Conservation (phyloP, 1,140 invertebrate species). For the Ctenoplectra terminalis region DNA sequence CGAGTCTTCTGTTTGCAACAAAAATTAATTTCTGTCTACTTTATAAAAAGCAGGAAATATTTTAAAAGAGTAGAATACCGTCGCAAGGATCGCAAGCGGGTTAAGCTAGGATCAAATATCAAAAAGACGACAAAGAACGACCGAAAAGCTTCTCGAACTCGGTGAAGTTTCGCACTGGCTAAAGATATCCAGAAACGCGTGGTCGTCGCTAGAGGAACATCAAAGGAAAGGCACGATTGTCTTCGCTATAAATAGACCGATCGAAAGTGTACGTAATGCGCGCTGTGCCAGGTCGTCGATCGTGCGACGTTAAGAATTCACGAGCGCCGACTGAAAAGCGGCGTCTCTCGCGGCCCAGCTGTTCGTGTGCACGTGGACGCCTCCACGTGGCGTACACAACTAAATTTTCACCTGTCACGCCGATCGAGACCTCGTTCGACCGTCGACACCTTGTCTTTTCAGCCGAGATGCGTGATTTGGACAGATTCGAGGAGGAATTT, state of each 20-base stretch:
- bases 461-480: too few relatives aligned
- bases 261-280: constrained; percentile 60
- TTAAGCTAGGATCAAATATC: too few relatives aligned
- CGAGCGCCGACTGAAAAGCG: constrained; percentile 32
- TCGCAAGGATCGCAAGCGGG: too few relatives aligned
- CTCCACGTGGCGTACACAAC: constrained; percentile 4
- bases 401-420: neutral
- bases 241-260: constrained; percentile 62
- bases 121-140: neutral
- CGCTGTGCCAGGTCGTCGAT: constrained; percentile 42
- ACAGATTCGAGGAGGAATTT: too few relatives aligned
- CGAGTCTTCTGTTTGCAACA: too few relatives aligned
- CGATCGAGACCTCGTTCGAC: neutral
- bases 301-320: constrained; percentile 52
- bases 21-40: too few relatives aligned
- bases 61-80: too few relatives aligned
- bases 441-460: neutral
- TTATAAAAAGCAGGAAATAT: too few relatives aligned
- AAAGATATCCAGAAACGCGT: constrained; percentile 61
- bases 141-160: neutral
- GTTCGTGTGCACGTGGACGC: constrained; percentile 34
- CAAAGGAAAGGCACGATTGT: constrained; percentile 63
- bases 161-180: constrained; percentile 18
- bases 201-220: constrained; percentile 48
- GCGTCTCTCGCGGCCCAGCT: constrained; percentile 9